Percentiles rank a stretch among this genome's conserved stretches.
phyloP scores from a whole-genome alignment of 2,797 vertebrate species.

The Ataeniobius toweri region DNA sequence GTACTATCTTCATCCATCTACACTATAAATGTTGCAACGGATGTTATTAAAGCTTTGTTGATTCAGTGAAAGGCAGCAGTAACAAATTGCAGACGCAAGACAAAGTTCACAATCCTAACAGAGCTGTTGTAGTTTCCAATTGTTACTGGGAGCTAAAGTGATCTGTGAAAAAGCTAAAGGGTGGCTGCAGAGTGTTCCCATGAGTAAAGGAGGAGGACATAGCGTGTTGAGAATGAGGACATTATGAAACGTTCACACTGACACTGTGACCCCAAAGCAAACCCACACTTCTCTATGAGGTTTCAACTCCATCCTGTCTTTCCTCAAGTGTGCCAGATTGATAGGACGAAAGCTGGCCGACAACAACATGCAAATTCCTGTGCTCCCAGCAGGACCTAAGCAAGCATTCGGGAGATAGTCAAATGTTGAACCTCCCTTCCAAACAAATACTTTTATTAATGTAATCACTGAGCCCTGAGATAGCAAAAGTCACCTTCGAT shows the following conservation, averaged over 20 bases:
- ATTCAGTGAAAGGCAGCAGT: neutral
- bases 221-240: slow-evolving; percentile 42
- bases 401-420: slow-evolving; percentile 37
- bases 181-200: neutral
- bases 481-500: slow-evolving; percentile 29
- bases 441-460: slow-evolving; percentile 55
- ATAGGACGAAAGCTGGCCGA: slow-evolving; percentile 14
- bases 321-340: slow-evolving; percentile 33
- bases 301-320: slow-evolving; percentile 31
- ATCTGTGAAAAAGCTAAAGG: neutral
- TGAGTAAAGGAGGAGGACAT: slow-evolving; percentile 16
- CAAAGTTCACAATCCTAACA: neutral
- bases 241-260: slow-evolving; percentile 43
- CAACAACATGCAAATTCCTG: slow-evolving; percentile 53
- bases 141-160: neutral
- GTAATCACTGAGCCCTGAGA: slow-evolving; percentile 19
- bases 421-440: slow-evolving; percentile 54
- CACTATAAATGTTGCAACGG: neutral
- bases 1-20: neutral
- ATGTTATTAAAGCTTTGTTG: neutral
- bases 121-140: neutral
- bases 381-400: slow-evolving; percentile 28
- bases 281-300: slow-evolving; percentile 11
- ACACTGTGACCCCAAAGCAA: slow-evolving; percentile 37
- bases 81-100: neutral